Base-by-base conservation (phyloP, 1,140 invertebrate species). In the Scaptomyza hsui region DNA sequence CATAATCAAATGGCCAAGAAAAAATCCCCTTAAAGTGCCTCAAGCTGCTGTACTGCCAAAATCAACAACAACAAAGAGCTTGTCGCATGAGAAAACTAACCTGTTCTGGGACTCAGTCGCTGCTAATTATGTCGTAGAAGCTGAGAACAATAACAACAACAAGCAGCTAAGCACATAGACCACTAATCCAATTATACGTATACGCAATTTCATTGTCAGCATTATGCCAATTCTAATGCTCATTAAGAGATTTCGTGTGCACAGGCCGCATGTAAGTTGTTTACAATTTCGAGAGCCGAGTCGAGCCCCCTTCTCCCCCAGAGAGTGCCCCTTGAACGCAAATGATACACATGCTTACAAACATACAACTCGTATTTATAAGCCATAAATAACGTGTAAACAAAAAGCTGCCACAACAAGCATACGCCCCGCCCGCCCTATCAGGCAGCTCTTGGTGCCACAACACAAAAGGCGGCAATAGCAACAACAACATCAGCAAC, bases 311-410 rank as follows among this genome's bases (percentile, higher is more conserved):
- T 7, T 5, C 26, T 0, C 26, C 26, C 21, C 52, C 15, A 35
- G 3, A 48, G 52, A 32, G 41, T 32, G 15, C 21, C 13, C 15
- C 24, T 41, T 41, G 7, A 24, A 48, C 39, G 47, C 41, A 79
- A 71, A 60, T 77, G 45, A 82, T 77, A 77, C 63, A 26, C 63
- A 26, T 64, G 49, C 37, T 45, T 55, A 53, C 47, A 49, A 32
- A 42, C 53, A 48, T 44, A 29, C 42, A 32, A 55, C 42, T 63
- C 53, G 77, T 86, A 86, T 85, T 85, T 85, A 81, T 71, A 85
- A 85, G 81, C 74, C 81, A 85, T 85, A 85, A 85, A 85, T 85
- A 85, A 86, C 77, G 81, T 85, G 81, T 75, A 85, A 85, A 85
- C 81, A 86, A 81, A 81, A 80, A 86, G 73, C 69, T 56, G 81